These are phyloP conservation scores for Ormia ochracea DNA, from an alignment of 2,888 invertebrate genomes.

Conservation along the genomic window DNA sequence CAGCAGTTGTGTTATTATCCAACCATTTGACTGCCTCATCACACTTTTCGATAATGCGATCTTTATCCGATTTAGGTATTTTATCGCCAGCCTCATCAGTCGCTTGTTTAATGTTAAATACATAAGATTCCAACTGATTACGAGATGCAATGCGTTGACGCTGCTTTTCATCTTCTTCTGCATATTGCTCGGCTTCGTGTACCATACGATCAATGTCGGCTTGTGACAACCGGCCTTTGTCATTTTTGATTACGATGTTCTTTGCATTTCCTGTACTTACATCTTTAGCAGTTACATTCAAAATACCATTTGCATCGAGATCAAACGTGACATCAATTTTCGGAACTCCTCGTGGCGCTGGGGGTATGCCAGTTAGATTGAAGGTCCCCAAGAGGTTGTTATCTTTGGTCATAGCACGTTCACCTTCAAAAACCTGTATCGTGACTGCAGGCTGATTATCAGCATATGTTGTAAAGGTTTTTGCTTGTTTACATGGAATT, in stretches of 20 bases:
- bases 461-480: constrained; percentile 87
- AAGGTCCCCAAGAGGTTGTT: constrained; percentile 97
- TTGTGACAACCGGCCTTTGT: constrained; percentile 87
- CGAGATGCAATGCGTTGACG: constrained; percentile 82
- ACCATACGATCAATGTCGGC: constrained; percentile 89
- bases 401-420: constrained; percentile 93
- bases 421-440: constrained; percentile 86
- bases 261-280: constrained; percentile 83
- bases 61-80: constrained; percentile 81
- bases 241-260: constrained; percentile 89
- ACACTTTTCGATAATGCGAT: constrained; percentile 82
- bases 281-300: constrained; percentile 89
- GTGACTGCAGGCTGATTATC: constrained; percentile 88
- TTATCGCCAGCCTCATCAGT: constrained; percentile 80
- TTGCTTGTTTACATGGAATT: constrained; percentile 85
- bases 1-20: constrained; percentile 85
- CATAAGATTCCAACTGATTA: constrained; percentile 82
- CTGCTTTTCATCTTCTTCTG: constrained; percentile 85
- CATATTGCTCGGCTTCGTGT: constrained; percentile 84
- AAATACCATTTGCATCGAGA: constrained; percentile 95
- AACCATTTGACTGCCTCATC: constrained; percentile 83
- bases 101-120: constrained; percentile 83
- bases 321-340: constrained; percentile 90
- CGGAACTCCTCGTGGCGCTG: constrained; percentile 92
- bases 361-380: constrained; percentile 95